A percentile compares a stretch with the other conserved stretches of the same genome.
Conservation (phyloP, 2,888 invertebrate genomes). For the Metacarcinus magister region DNA sequence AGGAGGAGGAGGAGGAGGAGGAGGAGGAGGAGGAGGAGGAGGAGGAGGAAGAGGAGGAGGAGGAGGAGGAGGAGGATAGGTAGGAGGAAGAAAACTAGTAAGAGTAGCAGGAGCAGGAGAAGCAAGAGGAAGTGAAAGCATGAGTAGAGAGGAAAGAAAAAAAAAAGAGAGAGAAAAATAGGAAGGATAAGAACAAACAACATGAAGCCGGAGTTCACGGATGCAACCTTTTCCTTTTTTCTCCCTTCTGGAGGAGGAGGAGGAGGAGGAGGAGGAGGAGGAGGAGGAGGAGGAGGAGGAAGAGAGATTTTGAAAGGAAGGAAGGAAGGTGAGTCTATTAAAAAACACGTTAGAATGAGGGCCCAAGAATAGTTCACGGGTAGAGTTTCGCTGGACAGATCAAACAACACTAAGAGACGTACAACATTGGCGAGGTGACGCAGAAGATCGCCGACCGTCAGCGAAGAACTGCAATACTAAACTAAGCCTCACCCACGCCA, state of each 20-base stretch:
- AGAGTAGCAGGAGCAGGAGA: background rate
- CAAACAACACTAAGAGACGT: no score
- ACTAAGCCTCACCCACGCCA: no score
- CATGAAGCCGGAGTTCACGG: no score
- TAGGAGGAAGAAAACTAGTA: background rate
- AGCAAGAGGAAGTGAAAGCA: background rate
- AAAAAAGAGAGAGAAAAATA: background rate
- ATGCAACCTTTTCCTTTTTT: no score
- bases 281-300: background rate
- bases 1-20: background rate
- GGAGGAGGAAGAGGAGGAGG: background rate
- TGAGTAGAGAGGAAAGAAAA: background rate
- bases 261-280: background rate
- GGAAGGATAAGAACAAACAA: background rate
- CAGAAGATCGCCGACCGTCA: no score
- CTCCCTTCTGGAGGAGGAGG: background rate
- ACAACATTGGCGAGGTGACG: no score
- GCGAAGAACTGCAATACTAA: no score
- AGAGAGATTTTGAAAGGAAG: background rate
- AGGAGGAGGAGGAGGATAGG: background rate
- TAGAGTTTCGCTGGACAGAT: no score
- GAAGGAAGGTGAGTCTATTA: background rate
- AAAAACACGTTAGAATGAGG: no score
- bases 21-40: slow-evolving; percentile 26
- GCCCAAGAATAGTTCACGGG: no score